Percentiles rank a stretch among this genome's conserved stretches.
Evolutionary conservation across 2,888 invertebrate species (phyloP).

Genomic region (Gryllus longicercus): DNA sequence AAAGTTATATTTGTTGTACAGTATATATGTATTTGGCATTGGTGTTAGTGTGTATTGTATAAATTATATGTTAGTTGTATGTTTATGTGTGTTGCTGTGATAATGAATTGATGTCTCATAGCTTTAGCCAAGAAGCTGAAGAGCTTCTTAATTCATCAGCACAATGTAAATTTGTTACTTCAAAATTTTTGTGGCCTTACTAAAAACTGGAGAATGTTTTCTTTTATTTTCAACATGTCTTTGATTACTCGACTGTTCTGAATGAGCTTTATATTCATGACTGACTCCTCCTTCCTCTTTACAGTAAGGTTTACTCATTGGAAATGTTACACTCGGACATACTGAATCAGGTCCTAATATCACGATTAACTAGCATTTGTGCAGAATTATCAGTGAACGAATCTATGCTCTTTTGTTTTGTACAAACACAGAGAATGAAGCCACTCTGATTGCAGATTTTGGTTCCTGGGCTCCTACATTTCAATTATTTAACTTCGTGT

Average conservation of each 20-base stretch:
- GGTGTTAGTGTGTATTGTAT: slow-evolving; percentile 11
- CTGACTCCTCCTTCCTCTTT: slow-evolving; percentile 37
- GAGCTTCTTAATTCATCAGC: not conserved
- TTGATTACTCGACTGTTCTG: slow-evolving; percentile 27
- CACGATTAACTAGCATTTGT: not conserved
- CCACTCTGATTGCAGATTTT: slow-evolving; percentile 19
- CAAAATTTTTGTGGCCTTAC: slow-evolving; percentile 30
- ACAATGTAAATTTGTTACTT: not conserved
- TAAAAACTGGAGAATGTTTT: slow-evolving; percentile 28
- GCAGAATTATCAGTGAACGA: slow-evolving; percentile 20
- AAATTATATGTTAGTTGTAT: slow-evolving; percentile 11
- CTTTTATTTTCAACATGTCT: slow-evolving; percentile 24
- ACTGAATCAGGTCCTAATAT: slow-evolving; percentile 10
- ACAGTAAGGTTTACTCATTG: slow-evolving; percentile 39
- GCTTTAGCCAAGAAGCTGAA: not conserved
- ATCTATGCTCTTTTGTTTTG: slow-evolving; percentile 28
- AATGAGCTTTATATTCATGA: slow-evolving; percentile 33
- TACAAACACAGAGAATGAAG: slow-evolving; percentile 28
- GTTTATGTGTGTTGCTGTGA: slow-evolving; percentile 17
- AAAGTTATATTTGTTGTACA: slow-evolving; percentile 19
- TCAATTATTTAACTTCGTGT: slow-evolving; percentile 9
- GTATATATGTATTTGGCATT: not conserved
- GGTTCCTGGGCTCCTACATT: not conserved
- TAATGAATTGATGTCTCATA: slow-evolving; percentile 10
- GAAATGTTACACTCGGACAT: slow-evolving; percentile 33